Base-by-base conservation (phyloP, 2,113 vertebrate species). In the Halcyon malimbica region DNA sequence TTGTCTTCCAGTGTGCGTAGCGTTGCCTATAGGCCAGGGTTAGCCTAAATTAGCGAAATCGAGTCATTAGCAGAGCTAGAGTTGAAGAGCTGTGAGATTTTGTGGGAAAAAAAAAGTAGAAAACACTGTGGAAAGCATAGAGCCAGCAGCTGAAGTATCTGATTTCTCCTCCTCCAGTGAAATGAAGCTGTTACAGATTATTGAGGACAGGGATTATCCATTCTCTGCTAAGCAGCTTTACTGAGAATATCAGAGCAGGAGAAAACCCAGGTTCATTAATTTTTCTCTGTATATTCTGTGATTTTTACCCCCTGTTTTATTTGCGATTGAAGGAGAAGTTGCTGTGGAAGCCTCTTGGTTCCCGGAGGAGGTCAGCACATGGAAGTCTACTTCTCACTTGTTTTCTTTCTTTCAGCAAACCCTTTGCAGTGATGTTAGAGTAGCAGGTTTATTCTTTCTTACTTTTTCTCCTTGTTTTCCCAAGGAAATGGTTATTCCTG, bases 181-280 rank as follows among this genome's bases (percentile, higher is more conserved):
- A 87, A 26, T 93, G 80, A 88, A 79, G 50, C 76, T 84, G 74
- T 92, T 93, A 59, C 21, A 65, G 96, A 31, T 96, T 94, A 92
- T 77, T 93, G 75, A 96, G 96, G 96, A 77, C 96, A 79, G 67
- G 93, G 97, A 97, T 97, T 97, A 97, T 93, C 42, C 73, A 54
- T 89, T 90, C 81, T 93, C 69, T 86, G 62, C 83, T 97, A 97
- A 97, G 97, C 81, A 76, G 95, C 95, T 97, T 97, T 97, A 67
- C 97, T 88, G 93, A 86, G 95, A 95, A 96, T 89, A 93, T 75
- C 44, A 82, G 81, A 92, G n/a, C 16, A 95, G 64, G 83, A 96
- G 62, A 94, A 92, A 92, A 60, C 33, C 12, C 63, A 59, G 75
- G 75, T 90, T 96, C 50, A 69, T 92, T 79, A 78, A 41, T 44